phyloP scores from a whole-genome alignment of 2,797 vertebrate species.

The Steatocranus sp. region DNA sequence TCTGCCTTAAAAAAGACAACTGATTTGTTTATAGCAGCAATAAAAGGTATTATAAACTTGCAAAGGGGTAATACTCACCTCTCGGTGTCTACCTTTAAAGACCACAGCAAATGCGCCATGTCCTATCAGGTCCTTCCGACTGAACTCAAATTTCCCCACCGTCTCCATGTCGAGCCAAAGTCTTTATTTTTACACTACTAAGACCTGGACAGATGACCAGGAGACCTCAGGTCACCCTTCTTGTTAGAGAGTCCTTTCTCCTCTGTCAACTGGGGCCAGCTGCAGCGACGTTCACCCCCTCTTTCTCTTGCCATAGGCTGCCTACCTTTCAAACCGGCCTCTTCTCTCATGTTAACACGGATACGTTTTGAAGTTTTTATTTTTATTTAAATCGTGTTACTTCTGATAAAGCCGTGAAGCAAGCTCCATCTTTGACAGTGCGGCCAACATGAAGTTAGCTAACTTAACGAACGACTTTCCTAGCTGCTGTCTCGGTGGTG shows the following conservation, averaged over 20 bases:
- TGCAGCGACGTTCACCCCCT: slow-evolving; percentile 63
- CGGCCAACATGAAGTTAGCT: neutral
- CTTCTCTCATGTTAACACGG: slow-evolving; percentile 72
- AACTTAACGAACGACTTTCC: neutral
- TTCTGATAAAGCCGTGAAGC: slow-evolving; percentile 13
- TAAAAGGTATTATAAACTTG: neutral
- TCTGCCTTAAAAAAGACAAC: fast-evolving
- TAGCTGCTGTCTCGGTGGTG: slow-evolving; percentile 1
- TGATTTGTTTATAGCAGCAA: fast-evolving
- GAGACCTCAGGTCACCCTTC: slow-evolving; percentile 48
- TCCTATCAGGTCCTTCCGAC: slow-evolving; percentile 93
- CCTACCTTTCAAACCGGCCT: slow-evolving; percentile 63
- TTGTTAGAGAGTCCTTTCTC: slow-evolving; percentile 45
- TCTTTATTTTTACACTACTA: slow-evolving; percentile 18
- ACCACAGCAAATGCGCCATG: slow-evolving; percentile 97
- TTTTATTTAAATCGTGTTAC: neutral
- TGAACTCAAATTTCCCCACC: slow-evolving; percentile 96
- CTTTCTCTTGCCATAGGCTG: slow-evolving; percentile 76
- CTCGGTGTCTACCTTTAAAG: slow-evolving; percentile 91
- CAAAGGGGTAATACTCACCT: slow-evolving; percentile 71
- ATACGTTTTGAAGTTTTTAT: neutral
- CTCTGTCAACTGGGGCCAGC: slow-evolving; percentile 55
- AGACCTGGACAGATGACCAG: slow-evolving; percentile 6
- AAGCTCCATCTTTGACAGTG: slow-evolving; percentile 31
- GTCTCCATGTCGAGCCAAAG: slow-evolving; percentile 77